A percentile compares a stretch with the other conserved stretches of the same genome.
Conservation (phyloP, 2,888 invertebrate species). For the Coronaproctus castanopsis region DNA sequence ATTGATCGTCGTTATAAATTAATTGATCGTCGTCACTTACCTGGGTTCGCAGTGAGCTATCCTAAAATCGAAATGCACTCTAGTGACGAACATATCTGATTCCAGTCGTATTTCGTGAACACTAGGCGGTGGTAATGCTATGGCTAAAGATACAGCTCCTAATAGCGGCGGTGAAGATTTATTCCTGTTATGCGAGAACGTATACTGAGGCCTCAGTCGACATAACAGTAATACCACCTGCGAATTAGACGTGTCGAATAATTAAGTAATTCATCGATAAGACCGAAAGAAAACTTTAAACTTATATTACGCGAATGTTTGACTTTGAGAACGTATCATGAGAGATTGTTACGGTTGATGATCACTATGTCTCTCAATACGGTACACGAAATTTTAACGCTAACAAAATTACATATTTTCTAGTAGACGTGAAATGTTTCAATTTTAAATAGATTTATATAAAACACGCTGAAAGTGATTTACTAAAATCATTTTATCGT, state of each 20-base stretch:
- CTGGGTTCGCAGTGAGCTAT: slow-evolving; percentile 93
- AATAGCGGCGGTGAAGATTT: slow-evolving; percentile 69
- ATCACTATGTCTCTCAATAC: not conserved
- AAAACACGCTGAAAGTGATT: no score
- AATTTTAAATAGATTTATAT: no score
- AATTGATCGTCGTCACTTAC: no score
- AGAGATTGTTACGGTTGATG: not conserved
- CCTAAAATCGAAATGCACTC: slow-evolving; percentile 86
- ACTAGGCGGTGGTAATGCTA: slow-evolving; percentile 88
- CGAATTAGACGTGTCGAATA: no score
- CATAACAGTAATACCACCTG: slow-evolving; percentile 87
- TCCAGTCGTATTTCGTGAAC: slow-evolving; percentile 91
- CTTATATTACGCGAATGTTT: no score
- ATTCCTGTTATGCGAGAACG: slow-evolving; percentile 62
- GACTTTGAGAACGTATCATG: no score
- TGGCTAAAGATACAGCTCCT: slow-evolving; percentile 87
- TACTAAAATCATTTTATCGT: no score
- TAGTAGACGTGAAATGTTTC: no score
- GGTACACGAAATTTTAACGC: not conserved
- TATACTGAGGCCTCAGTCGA: slow-evolving; percentile 77
- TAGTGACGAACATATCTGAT: slow-evolving; percentile 87
- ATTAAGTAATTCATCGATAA: no score
- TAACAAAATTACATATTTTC: no score
- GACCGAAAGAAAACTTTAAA: no score
- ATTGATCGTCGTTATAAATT: no score